These are phyloP conservation scores for Egretta garzetta DNA, from an alignment of 2,113 vertebrate genomes.

Conservation along the genomic window DNA sequence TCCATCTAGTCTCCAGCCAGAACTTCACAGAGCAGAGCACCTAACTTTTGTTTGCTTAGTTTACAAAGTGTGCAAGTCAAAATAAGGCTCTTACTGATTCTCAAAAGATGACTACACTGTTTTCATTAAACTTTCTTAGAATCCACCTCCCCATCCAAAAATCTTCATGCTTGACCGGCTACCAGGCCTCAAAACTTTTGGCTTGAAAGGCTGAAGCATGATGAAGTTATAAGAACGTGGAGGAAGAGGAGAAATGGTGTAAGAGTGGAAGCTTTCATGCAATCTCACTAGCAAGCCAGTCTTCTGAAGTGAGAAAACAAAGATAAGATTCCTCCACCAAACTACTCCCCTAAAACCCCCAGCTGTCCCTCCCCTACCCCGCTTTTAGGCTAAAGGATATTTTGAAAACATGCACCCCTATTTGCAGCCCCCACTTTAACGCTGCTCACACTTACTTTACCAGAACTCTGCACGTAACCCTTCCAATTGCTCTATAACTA, in stretches of 20 bases:
- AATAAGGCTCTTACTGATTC: not conserved
- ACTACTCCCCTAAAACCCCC: not conserved
- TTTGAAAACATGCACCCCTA: conserved; percentile 55
- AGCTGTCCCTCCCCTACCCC: conserved; percentile 12
- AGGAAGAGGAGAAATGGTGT: not conserved
- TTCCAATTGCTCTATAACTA: conserved; percentile 71
- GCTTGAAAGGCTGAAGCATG: conserved; percentile 2
- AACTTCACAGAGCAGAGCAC: not conserved
- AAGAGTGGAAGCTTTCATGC: conserved; percentile 61
- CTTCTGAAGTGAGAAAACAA: conserved; percentile 49
- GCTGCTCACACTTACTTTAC: conserved; percentile 67
- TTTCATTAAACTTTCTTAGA: not conserved
- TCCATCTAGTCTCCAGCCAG: not conserved
- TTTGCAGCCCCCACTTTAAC: not conserved
- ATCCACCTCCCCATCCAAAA: not conserved
- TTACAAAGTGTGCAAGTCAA: not conserved
- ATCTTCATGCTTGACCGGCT: accelerated
- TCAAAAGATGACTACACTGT: not conserved
- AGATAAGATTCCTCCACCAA: conserved; percentile 39
- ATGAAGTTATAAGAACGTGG: conserved; percentile 13
- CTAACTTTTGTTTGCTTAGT: not conserved
- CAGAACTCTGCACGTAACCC: conserved; percentile 67
- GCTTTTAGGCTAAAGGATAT: not conserved
- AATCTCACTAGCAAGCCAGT: conserved; percentile 42
- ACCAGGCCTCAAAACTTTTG: not conserved